A percentile compares a stretch with the other conserved stretches of the same genome.
These are phyloP conservation scores for Sisyra terminalis DNA, from an alignment of 2,888 invertebrate genomes.

Conservation along the genomic window DNA sequence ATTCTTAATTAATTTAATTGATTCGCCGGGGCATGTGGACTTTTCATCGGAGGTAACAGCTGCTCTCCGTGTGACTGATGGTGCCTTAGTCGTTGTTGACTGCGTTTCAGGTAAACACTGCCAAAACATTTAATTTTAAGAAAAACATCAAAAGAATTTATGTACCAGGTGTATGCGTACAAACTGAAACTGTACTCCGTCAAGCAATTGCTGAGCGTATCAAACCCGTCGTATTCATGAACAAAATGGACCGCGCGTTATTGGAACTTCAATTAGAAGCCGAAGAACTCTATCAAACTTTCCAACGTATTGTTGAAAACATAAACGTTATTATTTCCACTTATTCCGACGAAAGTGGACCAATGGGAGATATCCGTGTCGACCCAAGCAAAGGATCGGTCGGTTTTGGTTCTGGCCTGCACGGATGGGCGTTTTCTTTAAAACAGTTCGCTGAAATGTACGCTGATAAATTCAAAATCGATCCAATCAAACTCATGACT, in stretches of 20 bases:
- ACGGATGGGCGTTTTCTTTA: conserved; percentile 99
- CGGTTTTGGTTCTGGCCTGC: conserved; percentile 98
- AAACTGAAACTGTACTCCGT: conserved; percentile 98
- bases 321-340: conserved; percentile 99
- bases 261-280: conserved; percentile 91
- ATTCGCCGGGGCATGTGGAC: conserved; percentile 99
- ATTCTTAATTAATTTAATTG: conserved; percentile 99
- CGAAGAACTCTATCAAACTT: conserved; percentile 96
- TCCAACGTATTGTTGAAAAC: conserved; percentile 99
- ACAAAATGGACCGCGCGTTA: conserved; percentile 99
- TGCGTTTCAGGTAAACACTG: conserved; percentile 82
- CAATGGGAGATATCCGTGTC: conserved; percentile 98
- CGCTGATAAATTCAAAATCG: conserved; percentile 96
- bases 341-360: conserved; percentile 92
- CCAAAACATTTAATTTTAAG: too few relatives aligned
- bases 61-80: conserved; percentile 98
- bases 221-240: conserved; percentile 99
- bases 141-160: too few relatives aligned
- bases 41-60: conserved; percentile 99
- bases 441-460: conserved; percentile 99
- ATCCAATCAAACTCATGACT: conserved; percentile 94
- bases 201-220: conserved; percentile 99
- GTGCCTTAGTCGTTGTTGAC: conserved; percentile 98
- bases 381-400: conserved; percentile 98
- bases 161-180: conserved; percentile 96